Evolutionary conservation across 2,113 vertebrate genomes (phyloP).

Genomic region (Panurus biarmicus): DNA sequence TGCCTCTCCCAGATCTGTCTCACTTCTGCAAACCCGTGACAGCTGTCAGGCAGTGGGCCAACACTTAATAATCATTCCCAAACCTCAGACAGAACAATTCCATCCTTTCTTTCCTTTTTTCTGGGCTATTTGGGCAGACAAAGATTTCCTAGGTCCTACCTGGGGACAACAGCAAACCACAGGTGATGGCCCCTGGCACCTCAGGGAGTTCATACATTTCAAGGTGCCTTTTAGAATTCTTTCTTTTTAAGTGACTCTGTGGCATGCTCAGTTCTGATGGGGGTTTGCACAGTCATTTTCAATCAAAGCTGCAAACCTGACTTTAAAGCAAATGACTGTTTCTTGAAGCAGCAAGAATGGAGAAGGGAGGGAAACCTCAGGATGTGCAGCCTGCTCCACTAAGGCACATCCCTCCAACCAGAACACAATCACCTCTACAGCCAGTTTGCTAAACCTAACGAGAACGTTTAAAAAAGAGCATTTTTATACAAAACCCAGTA

Average conservation of each 20-base stretch:
- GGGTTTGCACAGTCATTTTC: conserved; percentile 36
- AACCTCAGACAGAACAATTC: neutral
- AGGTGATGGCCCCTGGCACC: neutral
- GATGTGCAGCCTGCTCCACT: neutral
- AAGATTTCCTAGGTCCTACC: neutral
- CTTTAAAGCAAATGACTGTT: neutral
- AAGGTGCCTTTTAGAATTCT: neutral
- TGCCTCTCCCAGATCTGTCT: neutral
- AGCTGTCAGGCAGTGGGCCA: neutral
- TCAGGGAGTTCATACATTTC: neutral
- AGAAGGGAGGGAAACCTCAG: neutral
- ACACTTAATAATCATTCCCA: neutral
- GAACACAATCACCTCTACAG: neutral
- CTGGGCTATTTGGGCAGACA: neutral
- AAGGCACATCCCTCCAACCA: neutral
- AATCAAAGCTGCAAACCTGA: neutral
- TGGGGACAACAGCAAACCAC: neutral
- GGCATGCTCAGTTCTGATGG: neutral
- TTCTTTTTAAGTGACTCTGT: neutral
- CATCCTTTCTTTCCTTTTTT: neutral
- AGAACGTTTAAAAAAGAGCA: neutral
- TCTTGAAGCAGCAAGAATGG: neutral
- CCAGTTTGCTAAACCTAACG: neutral
- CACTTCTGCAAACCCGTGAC: neutral
- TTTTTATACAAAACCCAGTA: neutral